Base-by-base conservation (phyloP, 2,888 invertebrate species). In the Eupeodes latifasciatus region DNA sequence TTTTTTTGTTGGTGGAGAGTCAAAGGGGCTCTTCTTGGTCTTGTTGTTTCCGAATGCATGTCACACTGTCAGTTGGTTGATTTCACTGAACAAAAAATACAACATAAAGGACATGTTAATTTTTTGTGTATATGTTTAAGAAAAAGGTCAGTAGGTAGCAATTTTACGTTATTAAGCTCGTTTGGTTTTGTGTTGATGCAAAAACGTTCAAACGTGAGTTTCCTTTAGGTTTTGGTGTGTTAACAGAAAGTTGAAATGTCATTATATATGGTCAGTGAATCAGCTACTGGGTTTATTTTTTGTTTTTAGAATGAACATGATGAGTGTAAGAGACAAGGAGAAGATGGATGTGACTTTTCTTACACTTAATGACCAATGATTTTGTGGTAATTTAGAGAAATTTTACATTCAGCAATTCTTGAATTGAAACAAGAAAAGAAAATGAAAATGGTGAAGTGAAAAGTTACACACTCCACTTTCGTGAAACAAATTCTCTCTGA, bases 61-160 rank as follows among this genome's bases (percentile, higher is more conserved):
- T 81, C 76, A 64, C 59, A 64, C 76, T 85, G 81, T 85, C 85
- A 77, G 59, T 77, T 34, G 44, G 47, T 44, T 76, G 76, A 76
- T 76, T 57, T 59, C 69, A 51, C 59, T 19, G 57, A 69, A 4
- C 12, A 47, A 27, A 83, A 49, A 77, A 12, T 27, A 27, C 27
- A 27, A 27, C 2, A 40, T 47, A 66, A 66, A 66, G 49, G 53
- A 69, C 36, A 67, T 69, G 40, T 55, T 66, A 47, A n/a, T n/a
- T 12, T 49, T 74, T 66, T 16, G 11, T 51, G 34, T 62, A 19
- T 27, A 4, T 12, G 12, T 55, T 51, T 12, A 49, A 57, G 4
- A 64, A 55, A 79, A 44, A 57, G 57, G 64, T 59, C 59, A 47
- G 47, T 10, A 44, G 64, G 7, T 34, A 12, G 47, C 12, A 10